phyloP scores from a whole-genome alignment of 1,140 invertebrate species.

The Teleogryllus occipitalis region DNA sequence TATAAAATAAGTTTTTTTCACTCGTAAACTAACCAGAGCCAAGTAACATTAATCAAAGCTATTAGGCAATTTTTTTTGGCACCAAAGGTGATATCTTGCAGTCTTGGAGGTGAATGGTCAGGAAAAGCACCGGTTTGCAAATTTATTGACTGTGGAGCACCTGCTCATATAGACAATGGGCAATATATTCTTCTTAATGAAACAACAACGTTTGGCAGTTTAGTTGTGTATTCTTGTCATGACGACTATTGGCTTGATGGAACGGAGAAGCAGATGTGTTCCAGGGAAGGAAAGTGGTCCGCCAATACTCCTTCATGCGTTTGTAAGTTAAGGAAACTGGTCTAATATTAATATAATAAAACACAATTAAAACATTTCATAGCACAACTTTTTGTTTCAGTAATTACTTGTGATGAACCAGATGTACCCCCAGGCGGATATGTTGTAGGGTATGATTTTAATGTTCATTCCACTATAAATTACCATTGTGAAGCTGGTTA shows the following conservation, averaged over 20 bases:
- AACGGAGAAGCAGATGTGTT: slow-evolving; percentile 56
- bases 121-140: slow-evolving; percentile 69
- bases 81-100: slow-evolving; percentile 62
- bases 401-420: slow-evolving; percentile 81
- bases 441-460: slow-evolving; percentile 77
- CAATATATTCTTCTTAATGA: slow-evolving; percentile 59
- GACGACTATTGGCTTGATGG: slow-evolving; percentile 75
- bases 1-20: background rate
- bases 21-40: too few species aligned
- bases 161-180: slow-evolving; percentile 67
- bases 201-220: slow-evolving; percentile 68
- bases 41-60: background rate
- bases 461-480: slow-evolving; percentile 74
- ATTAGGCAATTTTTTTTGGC: background rate
- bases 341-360: background rate
- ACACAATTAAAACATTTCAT: background rate
- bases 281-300: slow-evolving; percentile 78
- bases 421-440: slow-evolving; percentile 72
- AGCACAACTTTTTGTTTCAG: slow-evolving; percentile 40
- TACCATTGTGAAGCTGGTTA: slow-evolving; percentile 83
- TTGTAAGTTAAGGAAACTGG: slow-evolving; percentile 45
- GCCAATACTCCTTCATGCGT: slow-evolving; percentile 74
- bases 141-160: slow-evolving; percentile 81
- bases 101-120: slow-evolving; percentile 72
- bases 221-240: slow-evolving; percentile 68